phyloP scores from a whole-genome alignment of 53 echinoderm and acorn worm genomes.

The Astropecten irregularis region DNA sequence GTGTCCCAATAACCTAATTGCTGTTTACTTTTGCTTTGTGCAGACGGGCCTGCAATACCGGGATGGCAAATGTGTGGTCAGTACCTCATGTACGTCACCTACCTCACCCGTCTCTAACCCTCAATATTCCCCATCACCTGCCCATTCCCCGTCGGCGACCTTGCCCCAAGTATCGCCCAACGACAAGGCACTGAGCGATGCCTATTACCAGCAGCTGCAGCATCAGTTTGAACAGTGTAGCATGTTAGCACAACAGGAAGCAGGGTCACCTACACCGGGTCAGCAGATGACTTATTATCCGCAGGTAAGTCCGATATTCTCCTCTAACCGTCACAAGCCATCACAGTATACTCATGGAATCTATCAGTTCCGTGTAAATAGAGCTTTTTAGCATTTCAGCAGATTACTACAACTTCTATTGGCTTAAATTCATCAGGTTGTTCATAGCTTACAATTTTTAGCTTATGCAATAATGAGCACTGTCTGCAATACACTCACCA shows the following conservation, averaged over 20 bases:
- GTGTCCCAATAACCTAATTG: too few relatives aligned
- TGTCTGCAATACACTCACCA: too few relatives aligned
- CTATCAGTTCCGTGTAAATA: too few relatives aligned
- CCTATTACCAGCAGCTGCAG: conserved; percentile 77
- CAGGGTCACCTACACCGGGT: conserved; percentile 37
- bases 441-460: too few relatives aligned
- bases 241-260: conserved; percentile 77
- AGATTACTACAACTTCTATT: too few relatives aligned
- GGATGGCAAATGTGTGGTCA: conserved; percentile 64
- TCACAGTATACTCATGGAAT: too few relatives aligned
- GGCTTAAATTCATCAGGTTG: too few relatives aligned
- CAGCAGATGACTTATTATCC: conserved; percentile 30
- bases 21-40: too few relatives aligned
- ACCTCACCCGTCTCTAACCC: conserved; percentile 96
- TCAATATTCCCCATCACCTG: conserved; percentile 84
- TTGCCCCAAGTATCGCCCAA: conserved; percentile 73
- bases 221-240: conserved; percentile 98
- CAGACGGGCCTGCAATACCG: conserved; percentile 81
- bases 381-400: too few relatives aligned
- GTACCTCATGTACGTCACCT: conserved; percentile 92
- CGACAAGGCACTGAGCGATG: conserved; percentile 58
- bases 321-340: neutral
- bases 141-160: conserved; percentile 65
- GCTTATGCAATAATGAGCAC: too few relatives aligned
- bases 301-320: conserved; percentile 6